These are phyloP conservation scores for Damaliscus lunatus DNA, from an alignment of 2,113 vertebrate species.

Conservation along the genomic window DNA sequence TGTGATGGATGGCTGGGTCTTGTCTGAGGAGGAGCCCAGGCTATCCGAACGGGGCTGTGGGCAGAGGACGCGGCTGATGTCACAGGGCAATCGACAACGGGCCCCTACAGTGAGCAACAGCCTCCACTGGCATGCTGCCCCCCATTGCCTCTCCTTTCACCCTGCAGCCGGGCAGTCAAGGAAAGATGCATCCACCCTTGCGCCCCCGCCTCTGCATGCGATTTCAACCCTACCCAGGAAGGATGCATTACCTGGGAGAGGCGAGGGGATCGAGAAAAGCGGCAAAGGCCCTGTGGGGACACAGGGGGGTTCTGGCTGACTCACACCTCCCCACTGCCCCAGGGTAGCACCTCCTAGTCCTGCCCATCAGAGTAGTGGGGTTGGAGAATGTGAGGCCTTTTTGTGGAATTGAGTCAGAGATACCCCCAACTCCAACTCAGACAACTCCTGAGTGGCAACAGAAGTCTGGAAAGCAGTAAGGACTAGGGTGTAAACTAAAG, in stretches of 20 bases:
- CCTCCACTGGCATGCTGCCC: neutral
- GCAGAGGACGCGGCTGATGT: neutral
- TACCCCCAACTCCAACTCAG: neutral
- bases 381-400: neutral
- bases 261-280: slow-evolving; percentile 85
- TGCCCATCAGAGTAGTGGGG: neutral
- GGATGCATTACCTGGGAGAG: slow-evolving; percentile 83
- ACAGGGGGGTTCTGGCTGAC: neutral
- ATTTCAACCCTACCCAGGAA: neutral
- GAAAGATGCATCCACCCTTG: neutral
- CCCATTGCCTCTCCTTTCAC: neutral
- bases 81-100: neutral
- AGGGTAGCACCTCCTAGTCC: neutral
- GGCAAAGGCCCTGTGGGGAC: slow-evolving; percentile 83
- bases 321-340: neutral
- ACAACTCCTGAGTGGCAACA: neutral
- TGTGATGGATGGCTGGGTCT: slow-evolving; percentile 85
- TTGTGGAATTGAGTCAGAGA: neutral
- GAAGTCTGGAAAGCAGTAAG: neutral
- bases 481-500: neutral
- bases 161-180: neutral
- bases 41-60: slow-evolving; percentile 80
- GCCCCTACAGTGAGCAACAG: neutral
- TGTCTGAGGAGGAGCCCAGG: slow-evolving; percentile 76
- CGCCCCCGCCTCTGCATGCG: neutral